These are phyloP conservation scores for Chaetophractus vellerosus DNA, from an alignment of 2,797 vertebrate genomes.

Conservation along the genomic window DNA sequence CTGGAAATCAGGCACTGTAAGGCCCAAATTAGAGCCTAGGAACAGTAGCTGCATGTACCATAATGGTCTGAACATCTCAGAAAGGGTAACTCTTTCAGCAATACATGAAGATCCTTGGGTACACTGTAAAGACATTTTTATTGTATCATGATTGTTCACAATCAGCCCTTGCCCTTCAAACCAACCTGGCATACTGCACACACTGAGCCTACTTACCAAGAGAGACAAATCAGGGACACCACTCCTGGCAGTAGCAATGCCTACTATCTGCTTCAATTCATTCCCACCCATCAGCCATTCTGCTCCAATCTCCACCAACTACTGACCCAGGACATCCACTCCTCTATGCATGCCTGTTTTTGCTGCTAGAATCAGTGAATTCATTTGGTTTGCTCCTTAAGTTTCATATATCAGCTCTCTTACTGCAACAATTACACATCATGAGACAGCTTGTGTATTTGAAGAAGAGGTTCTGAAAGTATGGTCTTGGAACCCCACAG, in stretches of 20 bases:
- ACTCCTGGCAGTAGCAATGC: background rate
- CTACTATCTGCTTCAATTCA: background rate
- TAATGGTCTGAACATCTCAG: background rate
- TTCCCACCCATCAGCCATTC: background rate
- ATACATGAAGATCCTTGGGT: background rate
- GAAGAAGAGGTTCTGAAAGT: background rate
- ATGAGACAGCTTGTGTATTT: background rate
- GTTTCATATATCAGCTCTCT: background rate
- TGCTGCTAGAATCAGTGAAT: background rate
- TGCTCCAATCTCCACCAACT: background rate
- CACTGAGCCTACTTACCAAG: background rate
- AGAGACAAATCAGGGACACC: background rate
- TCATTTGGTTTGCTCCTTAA: background rate
- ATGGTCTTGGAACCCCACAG: background rate
- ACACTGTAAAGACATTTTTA: background rate
- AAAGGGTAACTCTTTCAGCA: background rate
- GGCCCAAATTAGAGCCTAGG: background rate
- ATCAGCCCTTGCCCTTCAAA: background rate
- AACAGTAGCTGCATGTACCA: background rate
- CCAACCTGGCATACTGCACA: background rate
- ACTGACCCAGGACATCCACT: background rate
- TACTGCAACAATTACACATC: background rate
- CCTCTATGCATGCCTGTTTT: background rate
- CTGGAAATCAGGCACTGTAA: background rate
- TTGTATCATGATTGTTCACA: background rate